A percentile compares a stretch with the other conserved stretches of the same genome.
Conservation (phyloP, 2,113 vertebrate species). For the Seriola dumerili region DNA sequence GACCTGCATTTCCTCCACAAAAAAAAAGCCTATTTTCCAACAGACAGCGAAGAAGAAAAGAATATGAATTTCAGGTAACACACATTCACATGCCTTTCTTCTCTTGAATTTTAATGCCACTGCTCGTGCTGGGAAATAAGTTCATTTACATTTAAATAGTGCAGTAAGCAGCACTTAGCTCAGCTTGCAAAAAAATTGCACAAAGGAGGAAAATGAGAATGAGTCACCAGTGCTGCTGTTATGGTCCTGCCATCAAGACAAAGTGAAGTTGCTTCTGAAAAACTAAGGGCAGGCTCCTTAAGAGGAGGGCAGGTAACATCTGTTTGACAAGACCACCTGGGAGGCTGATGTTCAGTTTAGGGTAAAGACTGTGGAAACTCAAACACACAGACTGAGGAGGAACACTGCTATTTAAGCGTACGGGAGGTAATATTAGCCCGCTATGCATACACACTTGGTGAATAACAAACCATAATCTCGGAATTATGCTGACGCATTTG, state of each 20-base stretch:
- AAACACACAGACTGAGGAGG: background rate
- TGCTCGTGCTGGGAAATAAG: background rate
- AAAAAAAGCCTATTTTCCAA: background rate
- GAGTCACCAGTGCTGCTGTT: conserved; percentile 4
- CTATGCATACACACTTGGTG: no score
- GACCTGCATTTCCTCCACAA: background rate
- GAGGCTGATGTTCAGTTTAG: background rate
- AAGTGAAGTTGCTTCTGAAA: background rate
- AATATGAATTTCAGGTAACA: conserved; percentile 10
- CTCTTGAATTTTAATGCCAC: conserved; percentile 2
- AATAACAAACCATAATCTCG: background rate
- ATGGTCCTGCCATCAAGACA: background rate
- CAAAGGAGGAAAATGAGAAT: background rate
- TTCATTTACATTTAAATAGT: conserved; percentile 58
- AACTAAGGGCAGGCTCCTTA: background rate
- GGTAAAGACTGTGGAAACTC: background rate
- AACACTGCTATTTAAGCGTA: background rate
- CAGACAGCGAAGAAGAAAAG: background rate
- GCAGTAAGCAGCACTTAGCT: background rate
- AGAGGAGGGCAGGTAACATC: background rate
- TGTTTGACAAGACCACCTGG: background rate
- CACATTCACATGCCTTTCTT: background rate
- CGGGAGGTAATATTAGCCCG: background rate
- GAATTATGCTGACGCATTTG: background rate
- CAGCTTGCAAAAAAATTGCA: background rate